Conservation (phyloP, 2,888 invertebrate species). For the Cheilosia pagana region DNA sequence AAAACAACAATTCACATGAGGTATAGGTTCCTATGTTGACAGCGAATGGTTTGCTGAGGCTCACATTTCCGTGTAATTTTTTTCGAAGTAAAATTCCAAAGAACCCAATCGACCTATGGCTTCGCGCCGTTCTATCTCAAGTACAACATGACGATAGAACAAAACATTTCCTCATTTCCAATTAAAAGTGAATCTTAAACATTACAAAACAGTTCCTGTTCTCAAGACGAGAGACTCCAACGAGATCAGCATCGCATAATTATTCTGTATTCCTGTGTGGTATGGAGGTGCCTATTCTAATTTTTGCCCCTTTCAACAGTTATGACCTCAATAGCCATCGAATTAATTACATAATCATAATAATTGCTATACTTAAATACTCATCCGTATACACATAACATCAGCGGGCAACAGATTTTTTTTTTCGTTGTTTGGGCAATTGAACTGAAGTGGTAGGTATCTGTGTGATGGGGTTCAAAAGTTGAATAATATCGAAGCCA, state of each 20-base stretch:
- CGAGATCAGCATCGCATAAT: conserved; percentile 1
- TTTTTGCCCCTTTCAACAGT: conserved; percentile 16
- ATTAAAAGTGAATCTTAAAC: conserved; percentile 10
- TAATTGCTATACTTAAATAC: background rate
- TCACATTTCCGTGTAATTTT: too few relatives aligned
- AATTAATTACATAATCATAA: conserved; percentile 29
- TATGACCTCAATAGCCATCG: conserved; percentile 29
- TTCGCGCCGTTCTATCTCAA: background rate
- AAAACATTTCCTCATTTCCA: conserved; percentile 22
- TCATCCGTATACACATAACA: background rate
- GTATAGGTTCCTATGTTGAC: too few relatives aligned
- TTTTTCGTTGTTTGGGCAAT: too few relatives aligned
- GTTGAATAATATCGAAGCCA: background rate
- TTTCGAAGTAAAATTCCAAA: too few relatives aligned
- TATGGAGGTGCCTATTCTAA: background rate
- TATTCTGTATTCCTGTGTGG: conserved; percentile 1
- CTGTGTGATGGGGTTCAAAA: too few relatives aligned
- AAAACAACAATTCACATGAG: too few relatives aligned
- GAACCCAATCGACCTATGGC: background rate
- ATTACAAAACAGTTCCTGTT: conserved; percentile 24
- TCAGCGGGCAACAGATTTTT: too few relatives aligned
- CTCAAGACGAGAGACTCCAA: background rate
- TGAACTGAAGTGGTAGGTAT: too few relatives aligned
- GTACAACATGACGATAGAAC: background rate
- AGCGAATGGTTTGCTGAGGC: too few relatives aligned